phyloP scores from a whole-genome alignment of 2,113 vertebrate genomes.

The Phoxinus phoxinus region DNA sequence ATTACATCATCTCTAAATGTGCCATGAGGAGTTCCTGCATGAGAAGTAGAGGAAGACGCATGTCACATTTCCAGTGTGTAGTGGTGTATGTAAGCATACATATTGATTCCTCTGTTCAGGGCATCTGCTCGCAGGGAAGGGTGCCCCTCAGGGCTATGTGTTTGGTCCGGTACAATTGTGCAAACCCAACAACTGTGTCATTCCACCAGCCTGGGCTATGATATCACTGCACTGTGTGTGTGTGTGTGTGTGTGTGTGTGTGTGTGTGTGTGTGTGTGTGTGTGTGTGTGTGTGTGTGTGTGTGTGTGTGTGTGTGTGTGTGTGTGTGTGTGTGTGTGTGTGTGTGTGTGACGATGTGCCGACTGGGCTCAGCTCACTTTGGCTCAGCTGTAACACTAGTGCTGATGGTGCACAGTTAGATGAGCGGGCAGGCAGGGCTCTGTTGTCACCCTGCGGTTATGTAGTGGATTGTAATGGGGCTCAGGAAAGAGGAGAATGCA shows the following conservation, averaged over 20 bases:
- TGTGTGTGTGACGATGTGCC: not conserved
- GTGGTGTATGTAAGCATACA: slow-evolving; percentile 13
- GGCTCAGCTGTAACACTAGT: slow-evolving; percentile 42
- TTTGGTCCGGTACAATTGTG: slow-evolving; percentile 25
- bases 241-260: slow-evolving; percentile 5
- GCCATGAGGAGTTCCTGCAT: not conserved
- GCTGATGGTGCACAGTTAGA: slow-evolving; percentile 48
- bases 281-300: slow-evolving; percentile 16
- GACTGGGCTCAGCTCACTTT: slow-evolving; percentile 29
- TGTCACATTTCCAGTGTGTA: slow-evolving; percentile 9
- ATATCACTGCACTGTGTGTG: slow-evolving; percentile 48
- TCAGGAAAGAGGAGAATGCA: slow-evolving; percentile 50
- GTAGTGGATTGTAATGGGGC: slow-evolving; percentile 51
- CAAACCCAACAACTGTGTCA: slow-evolving; percentile 39
- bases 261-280: slow-evolving; percentile 13
- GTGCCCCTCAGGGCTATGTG: not conserved
- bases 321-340: too few relatives aligned
- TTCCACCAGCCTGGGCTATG: slow-evolving; percentile 33
- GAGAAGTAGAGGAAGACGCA: not conserved
- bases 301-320: slow-evolving; percentile 34
- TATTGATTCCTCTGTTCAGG: not conserved
- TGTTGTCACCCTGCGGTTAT: slow-evolving; percentile 53
- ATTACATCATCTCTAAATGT: slow-evolving; percentile 46
- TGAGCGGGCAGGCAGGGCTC: slow-evolving; percentile 50
- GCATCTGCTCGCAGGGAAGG: not conserved